phyloP scores from a whole-genome alignment of 2,113 vertebrate species.

The Telmatochromis sp. region DNA sequence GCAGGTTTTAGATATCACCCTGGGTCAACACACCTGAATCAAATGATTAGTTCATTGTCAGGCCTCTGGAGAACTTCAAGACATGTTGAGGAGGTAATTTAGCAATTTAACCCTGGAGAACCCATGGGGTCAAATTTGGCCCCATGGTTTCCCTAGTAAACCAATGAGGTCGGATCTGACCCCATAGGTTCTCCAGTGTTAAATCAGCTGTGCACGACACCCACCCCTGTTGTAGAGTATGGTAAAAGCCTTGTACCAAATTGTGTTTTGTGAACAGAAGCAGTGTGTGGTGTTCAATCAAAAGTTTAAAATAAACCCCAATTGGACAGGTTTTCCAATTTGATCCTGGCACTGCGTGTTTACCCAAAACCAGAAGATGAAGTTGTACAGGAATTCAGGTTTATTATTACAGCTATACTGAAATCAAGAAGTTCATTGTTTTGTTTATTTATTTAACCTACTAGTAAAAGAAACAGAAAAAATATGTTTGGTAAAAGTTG shows the following conservation, averaged over 20 bases:
- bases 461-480: background rate
- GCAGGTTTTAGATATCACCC: rapidly evolving
- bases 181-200: too few species aligned
- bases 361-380: background rate
- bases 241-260: background rate
- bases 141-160: too few species aligned
- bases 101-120: too few species aligned
- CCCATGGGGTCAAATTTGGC: too few species aligned
- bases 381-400: background rate
- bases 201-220: background rate
- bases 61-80: background rate
- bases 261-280: background rate
- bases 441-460: background rate
- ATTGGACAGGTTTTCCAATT: background rate
- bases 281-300: background rate
- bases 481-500: background rate
- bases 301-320: background rate
- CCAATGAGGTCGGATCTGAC: too few species aligned
- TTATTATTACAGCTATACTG: background rate
- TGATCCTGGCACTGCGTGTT: background rate
- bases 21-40: background rate
- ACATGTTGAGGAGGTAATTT: background rate
- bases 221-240: background rate
- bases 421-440: background rate
- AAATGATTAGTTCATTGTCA: background rate